Evolutionary conservation across 1,140 invertebrate species (phyloP).

Genomic region (Drosophila serrata): DNA sequence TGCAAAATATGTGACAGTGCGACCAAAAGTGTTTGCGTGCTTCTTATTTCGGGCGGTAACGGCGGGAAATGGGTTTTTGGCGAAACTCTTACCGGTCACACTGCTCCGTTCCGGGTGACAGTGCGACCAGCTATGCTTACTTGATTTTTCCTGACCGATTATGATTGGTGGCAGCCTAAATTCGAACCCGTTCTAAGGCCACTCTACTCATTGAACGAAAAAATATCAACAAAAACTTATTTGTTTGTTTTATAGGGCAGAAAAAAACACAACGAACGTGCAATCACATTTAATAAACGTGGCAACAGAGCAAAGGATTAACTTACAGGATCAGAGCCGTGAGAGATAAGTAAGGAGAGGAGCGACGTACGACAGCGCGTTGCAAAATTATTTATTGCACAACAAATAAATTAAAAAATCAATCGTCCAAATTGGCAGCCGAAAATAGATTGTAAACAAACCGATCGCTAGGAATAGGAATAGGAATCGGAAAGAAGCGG

Average conservation of each 20-base stretch:
- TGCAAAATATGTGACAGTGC: slow-evolving; percentile 7
- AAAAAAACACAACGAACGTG: slow-evolving; percentile 1
- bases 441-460: slow-evolving; percentile 81
- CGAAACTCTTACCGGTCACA: not conserved
- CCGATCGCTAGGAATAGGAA: slow-evolving; percentile 61
- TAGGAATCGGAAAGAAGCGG: slow-evolving; percentile 55
- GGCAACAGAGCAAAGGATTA: not conserved
- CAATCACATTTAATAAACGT: slow-evolving; percentile 18
- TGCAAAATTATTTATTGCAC: slow-evolving; percentile 81
- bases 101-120: not conserved
- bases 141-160: not conserved
- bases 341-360: slow-evolving; percentile 10
- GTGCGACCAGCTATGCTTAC: not conserved
- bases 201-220: slow-evolving; percentile 6
- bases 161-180: not conserved
- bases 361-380: slow-evolving; percentile 48
- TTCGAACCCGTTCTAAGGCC: not conserved
- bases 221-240: slow-evolving; percentile 44
- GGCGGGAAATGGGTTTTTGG: not conserved
- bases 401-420: slow-evolving; percentile 82
- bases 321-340: slow-evolving; percentile 57
- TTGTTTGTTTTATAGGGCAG: slow-evolving; percentile 24
- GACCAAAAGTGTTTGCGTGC: not conserved
- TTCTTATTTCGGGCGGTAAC: not conserved
- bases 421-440: slow-evolving; percentile 56